Evolutionary conservation across 2,888 invertebrate species (phyloP).

Genomic region (Synanthedon vespiformis): DNA sequence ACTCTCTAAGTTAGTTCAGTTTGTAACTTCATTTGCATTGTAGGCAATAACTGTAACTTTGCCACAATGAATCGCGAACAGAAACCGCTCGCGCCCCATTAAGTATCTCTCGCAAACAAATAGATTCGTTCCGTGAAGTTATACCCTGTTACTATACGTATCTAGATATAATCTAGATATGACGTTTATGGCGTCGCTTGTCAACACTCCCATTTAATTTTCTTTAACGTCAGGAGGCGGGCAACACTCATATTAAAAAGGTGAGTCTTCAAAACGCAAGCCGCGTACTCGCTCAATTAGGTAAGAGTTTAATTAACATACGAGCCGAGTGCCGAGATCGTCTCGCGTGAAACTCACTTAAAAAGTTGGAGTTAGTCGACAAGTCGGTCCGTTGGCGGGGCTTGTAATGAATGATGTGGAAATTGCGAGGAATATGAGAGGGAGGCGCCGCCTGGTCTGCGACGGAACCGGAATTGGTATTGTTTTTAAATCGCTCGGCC

Average conservation of each 20-base stretch:
- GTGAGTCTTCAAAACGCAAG: conserved; percentile 6
- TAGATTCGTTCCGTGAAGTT: too few species aligned
- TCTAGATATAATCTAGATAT: too few species aligned
- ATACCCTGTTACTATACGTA: too few species aligned
- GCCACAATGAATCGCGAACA: conserved; percentile 1
- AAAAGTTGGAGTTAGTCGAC: not conserved
- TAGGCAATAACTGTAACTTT: not conserved
- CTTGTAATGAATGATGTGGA: not conserved
- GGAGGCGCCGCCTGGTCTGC: conserved; percentile 32
- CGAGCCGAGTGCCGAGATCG: not conserved
- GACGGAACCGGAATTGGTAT: conserved; percentile 30
- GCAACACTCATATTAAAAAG: conserved; percentile 8
- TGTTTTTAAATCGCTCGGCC: conserved; percentile 26
- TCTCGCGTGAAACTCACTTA: too few species aligned
- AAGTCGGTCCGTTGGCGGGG: not conserved
- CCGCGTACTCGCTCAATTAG: not conserved
- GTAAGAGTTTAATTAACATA: not conserved
- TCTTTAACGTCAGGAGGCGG: not conserved
- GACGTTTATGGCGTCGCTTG: too few species aligned
- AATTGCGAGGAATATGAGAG: not conserved
- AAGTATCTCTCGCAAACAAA: not conserved
- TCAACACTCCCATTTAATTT: too few species aligned
- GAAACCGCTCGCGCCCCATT: not conserved
- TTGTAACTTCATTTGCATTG: not conserved
- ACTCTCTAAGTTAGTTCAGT: too few species aligned